Evolutionary conservation across 2,888 invertebrate species (phyloP).

Genomic region (Eupelmus urozonus): DNA sequence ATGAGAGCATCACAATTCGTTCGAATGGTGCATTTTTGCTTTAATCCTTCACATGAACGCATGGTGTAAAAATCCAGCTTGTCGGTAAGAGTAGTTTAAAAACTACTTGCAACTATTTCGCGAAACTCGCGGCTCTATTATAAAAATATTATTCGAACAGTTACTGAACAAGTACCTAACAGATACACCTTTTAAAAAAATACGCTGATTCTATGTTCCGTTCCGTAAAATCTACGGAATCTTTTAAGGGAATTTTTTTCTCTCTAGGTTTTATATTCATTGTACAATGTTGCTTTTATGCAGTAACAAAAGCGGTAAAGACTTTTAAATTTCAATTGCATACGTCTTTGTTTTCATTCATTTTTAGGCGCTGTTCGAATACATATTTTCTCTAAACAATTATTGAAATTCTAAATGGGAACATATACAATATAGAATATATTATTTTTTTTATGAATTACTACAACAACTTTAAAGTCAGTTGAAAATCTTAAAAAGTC

Average conservation of each 20-base stretch:
- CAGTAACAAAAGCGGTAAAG: neutral
- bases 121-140: conserved; percentile 20
- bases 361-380: conserved; percentile 42
- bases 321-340: neutral
- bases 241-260: neutral
- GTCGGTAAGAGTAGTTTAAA: too few relatives aligned
- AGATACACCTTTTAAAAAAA: conserved; percentile 36
- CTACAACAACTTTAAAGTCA: conserved; percentile 3
- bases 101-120: neutral
- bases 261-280: neutral
- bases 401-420: conserved; percentile 18
- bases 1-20: conserved; percentile 15
- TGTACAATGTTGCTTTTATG: neutral
- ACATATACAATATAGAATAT: conserved; percentile 3
- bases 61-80: too few relatives aligned
- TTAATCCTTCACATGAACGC: too few relatives aligned
- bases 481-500: conserved; percentile 1
- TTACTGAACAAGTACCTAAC: conserved; percentile 19
- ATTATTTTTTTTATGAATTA: neutral
- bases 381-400: conserved; percentile 38
- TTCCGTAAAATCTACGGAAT: neutral
- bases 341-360: neutral
- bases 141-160: conserved; percentile 52
- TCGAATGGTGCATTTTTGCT: neutral
- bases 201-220: conserved; percentile 8